Evolutionary conservation across 1,140 invertebrate species (phyloP), one percentile per base, ranked within the genome.

Genomic region (Trichoplusia ni): DNA sequence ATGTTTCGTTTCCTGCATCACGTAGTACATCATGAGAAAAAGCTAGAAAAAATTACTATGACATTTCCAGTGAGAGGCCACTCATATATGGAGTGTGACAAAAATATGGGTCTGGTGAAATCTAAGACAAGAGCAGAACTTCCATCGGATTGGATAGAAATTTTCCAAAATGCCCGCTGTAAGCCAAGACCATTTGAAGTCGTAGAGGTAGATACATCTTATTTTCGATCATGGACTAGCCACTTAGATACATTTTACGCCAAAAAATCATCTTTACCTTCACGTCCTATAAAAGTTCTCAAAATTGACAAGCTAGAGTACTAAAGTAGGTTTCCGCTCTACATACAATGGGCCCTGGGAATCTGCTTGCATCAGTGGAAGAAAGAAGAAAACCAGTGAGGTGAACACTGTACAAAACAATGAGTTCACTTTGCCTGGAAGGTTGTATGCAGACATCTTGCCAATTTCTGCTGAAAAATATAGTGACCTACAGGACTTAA

Each of bases 21-120:
- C n/a, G n/a, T n/a, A n/a, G n/a, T n/a, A n/a, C n/a, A n/a, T n/a
- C n/a, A n/a, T n/a, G n/a, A n/a, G n/a, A n/a, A n/a, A n/a, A n/a
- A n/a, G n/a, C n/a, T n/a, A n/a, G n/a, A n/a, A n/a, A n/a, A n/a
- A n/a, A n/a, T n/a, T n/a, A n/a, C n/a, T n/a, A n/a, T n/a, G n/a
- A n/a, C n/a, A n/a, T n/a, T n/a, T n/a, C n/a, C n/a, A n/a, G n/a
- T n/a, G n/a, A n/a, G n/a, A n/a, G n/a, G n/a, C n/a, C n/a, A n/a
- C n/a, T n/a, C n/a, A n/a, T 37, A 54, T 21, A 54, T 54, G 33
- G 51, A 54, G 31, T 54, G 51, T 37, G 51, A 54, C 11, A 54
- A 54, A 37, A 54, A 54, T 54, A 54, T 54, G 29, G 51, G 51
- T 38, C 19, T 54, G 31, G 51, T 54, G 33, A 54, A 37, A 54